A percentile compares a stretch with the other conserved stretches of the same genome.
phyloP scores from a whole-genome alignment of 2,888 invertebrate species.

The Papilio gigon region DNA sequence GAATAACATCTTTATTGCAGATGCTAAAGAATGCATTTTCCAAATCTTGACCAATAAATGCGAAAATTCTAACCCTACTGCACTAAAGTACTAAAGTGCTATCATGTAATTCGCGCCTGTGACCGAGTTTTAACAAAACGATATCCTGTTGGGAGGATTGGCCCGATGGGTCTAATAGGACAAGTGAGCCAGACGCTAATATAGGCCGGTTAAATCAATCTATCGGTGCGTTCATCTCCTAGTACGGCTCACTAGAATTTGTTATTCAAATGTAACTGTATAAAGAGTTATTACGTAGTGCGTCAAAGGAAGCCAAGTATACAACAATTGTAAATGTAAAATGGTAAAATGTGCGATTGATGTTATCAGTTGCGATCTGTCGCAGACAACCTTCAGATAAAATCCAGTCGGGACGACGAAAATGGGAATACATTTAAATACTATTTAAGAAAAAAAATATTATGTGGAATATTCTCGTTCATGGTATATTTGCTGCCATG shows the following conservation, averaged over 20 bases:
- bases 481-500: neutral
- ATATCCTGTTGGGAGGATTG: conserved; percentile 18
- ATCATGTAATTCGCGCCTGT: neutral
- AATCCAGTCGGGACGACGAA: neutral
- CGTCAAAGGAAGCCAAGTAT: neutral
- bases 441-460: neutral
- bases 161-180: conserved; percentile 11
- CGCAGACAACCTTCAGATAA: conserved; percentile 6
- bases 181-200: conserved; percentile 8
- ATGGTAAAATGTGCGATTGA: neutral
- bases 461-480: neutral
- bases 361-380: neutral
- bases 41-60: neutral
- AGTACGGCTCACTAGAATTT: neutral
- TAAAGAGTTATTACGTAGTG: neutral
- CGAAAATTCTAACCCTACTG: conserved; percentile 1
- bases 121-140: conserved; percentile 22
- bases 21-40: conserved; percentile 5
- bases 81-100: conserved; percentile 5
- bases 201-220: conserved; percentile 4
- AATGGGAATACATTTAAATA: neutral
- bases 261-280: conserved; percentile 2
- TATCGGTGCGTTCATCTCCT: neutral
- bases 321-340: neutral
- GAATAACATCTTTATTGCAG: conserved; percentile 7